Conservation (phyloP, 1,140 invertebrate species). For the Sitophilus oryzae region DNA sequence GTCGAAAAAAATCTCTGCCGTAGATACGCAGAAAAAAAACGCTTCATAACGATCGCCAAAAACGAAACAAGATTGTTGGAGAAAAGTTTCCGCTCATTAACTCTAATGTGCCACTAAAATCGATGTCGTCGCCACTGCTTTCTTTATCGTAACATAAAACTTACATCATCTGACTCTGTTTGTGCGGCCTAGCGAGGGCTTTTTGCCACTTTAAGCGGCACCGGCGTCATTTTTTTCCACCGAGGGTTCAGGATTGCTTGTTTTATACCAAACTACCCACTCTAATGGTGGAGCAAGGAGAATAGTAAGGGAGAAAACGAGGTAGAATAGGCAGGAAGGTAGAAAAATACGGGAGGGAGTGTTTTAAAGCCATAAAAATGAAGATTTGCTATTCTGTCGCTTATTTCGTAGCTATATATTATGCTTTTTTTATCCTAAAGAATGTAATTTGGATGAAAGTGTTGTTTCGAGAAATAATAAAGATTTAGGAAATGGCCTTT, state of each 20-base stretch:
- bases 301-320: not conserved
- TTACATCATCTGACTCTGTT: conserved; percentile 21
- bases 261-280: conserved; percentile 8
- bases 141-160: conserved; percentile 23
- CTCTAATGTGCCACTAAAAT: conserved; percentile 16
- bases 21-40: not conserved
- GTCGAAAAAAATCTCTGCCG: not conserved
- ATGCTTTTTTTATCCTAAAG: too few species aligned
- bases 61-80: not conserved
- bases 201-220: conserved; percentile 16
- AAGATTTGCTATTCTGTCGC: not conserved
- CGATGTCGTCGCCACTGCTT: conserved; percentile 13
- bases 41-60: not conserved
- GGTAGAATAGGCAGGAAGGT: too few species aligned
- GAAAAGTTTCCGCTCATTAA: conserved; percentile 18
- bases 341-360: too few species aligned
- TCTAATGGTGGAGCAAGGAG: not conserved
- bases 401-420: not conserved
- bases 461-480: too few species aligned
- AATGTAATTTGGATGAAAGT: too few species aligned
- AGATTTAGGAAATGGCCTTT: too few species aligned
- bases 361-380: conserved; percentile 1
- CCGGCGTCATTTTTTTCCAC: conserved; percentile 9
- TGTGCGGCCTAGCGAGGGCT: conserved; percentile 3
- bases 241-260: conserved; percentile 15